A percentile compares a stretch with the other conserved stretches of the same genome.
Evolutionary conservation across 2,797 vertebrate genomes (phyloP).

Genomic region (Lycodopsis pacificus): DNA sequence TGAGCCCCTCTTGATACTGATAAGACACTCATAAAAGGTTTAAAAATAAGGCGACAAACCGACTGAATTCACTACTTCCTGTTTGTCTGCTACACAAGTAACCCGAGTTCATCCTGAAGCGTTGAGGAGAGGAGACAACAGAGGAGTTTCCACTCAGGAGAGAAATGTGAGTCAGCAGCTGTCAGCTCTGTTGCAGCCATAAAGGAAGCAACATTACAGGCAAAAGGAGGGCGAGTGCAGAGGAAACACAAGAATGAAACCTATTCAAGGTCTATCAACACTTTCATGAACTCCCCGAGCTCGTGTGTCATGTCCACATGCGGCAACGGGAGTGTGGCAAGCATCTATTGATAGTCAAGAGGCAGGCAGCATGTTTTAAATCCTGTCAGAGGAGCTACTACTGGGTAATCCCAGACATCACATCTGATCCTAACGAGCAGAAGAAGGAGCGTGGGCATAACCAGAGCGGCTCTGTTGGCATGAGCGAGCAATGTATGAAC

Average conservation of each 20-base stretch:
- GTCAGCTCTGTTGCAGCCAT: constrained; percentile 54
- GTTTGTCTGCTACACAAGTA: background rate
- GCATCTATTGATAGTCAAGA: constrained; percentile 22
- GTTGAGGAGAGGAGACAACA: background rate
- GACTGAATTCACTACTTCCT: background rate
- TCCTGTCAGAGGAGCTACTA: constrained; percentile 22
- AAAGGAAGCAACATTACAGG: constrained; percentile 46
- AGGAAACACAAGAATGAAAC: background rate
- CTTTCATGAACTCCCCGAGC: too few relatives aligned
- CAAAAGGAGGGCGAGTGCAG: background rate
- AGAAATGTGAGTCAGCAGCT: constrained; percentile 75
- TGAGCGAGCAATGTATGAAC: constrained; percentile 49
- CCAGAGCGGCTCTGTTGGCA: constrained; percentile 45
- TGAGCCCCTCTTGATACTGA: constrained; percentile 21
- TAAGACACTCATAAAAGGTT: background rate
- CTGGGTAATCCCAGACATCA: constrained; percentile 69
- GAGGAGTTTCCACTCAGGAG: constrained; percentile 30
- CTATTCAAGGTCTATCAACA: too few relatives aligned
- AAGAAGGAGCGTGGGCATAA: constrained; percentile 43
- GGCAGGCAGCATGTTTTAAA: constrained; percentile 9
- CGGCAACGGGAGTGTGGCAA: background rate
- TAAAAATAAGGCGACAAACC: constrained; percentile 13
- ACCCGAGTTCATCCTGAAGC: background rate
- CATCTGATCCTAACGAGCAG: constrained; percentile 65
- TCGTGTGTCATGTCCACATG: constrained; percentile 13